A percentile compares a stretch with the other conserved stretches of the same genome.
Conservation (phyloP, 2,888 invertebrate genomes). For the Himalopsyche kuldschensis region DNA sequence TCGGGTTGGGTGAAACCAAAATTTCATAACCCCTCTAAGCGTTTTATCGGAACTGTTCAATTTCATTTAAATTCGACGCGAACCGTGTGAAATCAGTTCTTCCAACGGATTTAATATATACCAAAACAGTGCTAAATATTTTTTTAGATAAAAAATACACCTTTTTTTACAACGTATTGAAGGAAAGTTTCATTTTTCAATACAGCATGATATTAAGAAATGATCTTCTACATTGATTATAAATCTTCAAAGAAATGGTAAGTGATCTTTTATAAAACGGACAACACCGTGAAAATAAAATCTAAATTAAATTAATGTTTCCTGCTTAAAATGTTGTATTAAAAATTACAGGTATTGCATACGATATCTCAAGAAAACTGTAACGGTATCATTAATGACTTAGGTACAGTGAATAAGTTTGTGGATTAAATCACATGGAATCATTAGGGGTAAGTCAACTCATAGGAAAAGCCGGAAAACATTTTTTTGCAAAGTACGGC, state of each 20-base stretch:
- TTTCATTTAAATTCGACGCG: background rate
- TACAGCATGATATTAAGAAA: constrained; percentile 1
- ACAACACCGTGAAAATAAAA: background rate
- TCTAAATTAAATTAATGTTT: background rate
- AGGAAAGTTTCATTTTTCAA: background rate
- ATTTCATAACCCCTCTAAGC: background rate
- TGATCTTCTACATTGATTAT: background rate
- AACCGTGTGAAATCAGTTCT: background rate
- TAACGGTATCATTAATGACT: background rate
- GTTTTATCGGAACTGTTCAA: background rate
- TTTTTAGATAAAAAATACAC: background rate
- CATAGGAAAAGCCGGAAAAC: background rate
- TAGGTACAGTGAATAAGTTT: background rate
- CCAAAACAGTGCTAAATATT: background rate
- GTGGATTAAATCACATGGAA: background rate
- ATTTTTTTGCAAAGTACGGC: background rate
- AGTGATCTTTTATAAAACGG: background rate
- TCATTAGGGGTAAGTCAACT: background rate
- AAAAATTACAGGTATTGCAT: background rate
- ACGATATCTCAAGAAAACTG: background rate
- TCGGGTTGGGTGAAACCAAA: background rate
- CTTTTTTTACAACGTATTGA: background rate
- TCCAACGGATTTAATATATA: background rate
- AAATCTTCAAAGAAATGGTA: background rate
- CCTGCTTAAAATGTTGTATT: background rate